Evolutionary conservation across 1,140 invertebrate genomes (phyloP), one percentile per base, ranked within the genome.

Genomic region (Drosophila pseudoananassae): DNA sequence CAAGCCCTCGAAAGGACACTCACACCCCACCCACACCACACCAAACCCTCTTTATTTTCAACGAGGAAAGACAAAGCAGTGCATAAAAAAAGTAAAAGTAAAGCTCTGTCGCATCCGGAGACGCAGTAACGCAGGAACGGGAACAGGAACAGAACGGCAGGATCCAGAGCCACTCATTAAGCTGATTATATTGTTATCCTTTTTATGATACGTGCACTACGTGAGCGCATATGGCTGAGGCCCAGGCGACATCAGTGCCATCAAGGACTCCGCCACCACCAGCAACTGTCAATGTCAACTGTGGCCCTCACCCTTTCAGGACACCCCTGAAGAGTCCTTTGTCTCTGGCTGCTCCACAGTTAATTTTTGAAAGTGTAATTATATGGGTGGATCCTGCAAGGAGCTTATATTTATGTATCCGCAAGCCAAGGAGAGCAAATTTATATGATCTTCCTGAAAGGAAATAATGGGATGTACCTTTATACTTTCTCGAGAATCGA

Each of bases 121-220:
- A 25, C 54, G 45, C 60, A 46, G 36, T 45, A 64, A 45, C 23
- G 7, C 23, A 23, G 43, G 15, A 10, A 9, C 15, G 46, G 33
- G 33, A 52, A 31, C 14, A 66, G 59, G 12, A 65, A 27, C 29
- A 43, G 25, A 46, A 38, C 17, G 10, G 2, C 63, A 46, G 50
- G 63, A 69, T 61, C 70, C 83, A 78, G 71, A 83, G 78, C 78
- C 83, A 87, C 83, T 87, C 83, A 87, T 87, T 87, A 87, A 90
- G 88, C 88, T 90, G 88, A 90, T 90, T 90, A 90, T 90, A 90
- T 90, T 90, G 88, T 90, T 90, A 90, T 90, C 88, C 88, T 90
- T 90, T 90, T 90, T 90, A 90, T 90, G 89, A 90, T 90, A 90
- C 83, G 83, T 90, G 87, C 82, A 90, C 83, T 89, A 84, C 87